phyloP scores from a whole-genome alignment of 2,888 invertebrate genomes.

The Parnassius mnemosyne region DNA sequence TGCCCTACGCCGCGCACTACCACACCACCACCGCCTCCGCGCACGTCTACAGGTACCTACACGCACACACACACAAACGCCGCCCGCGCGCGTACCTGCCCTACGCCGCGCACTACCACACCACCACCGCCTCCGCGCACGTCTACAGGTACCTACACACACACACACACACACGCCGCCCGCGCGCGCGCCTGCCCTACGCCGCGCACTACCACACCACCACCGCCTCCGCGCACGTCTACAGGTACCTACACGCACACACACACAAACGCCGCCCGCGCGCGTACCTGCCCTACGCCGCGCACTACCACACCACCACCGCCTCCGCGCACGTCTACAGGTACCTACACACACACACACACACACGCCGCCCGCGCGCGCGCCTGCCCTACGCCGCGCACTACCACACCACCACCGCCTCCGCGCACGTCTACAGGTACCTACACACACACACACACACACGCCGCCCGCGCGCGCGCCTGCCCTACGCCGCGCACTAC shows the following conservation, averaged over 20 bases:
- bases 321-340: too few relatives aligned
- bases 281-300: too few relatives aligned
- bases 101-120: conserved; percentile 57
- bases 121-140: conserved; percentile 55
- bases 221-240: conserved; percentile 57
- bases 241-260: conserved; percentile 33
- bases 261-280: background rate
- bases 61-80: conserved; percentile 1
- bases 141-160: conserved; percentile 41
- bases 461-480: conserved; percentile 63
- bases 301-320: too few relatives aligned
- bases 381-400: too few relatives aligned
- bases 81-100: too few relatives aligned
- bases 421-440: too few relatives aligned
- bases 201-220: conserved; percentile 61
- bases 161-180: conserved; percentile 1
- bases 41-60: conserved; percentile 47
- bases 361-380: background rate
- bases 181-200: too few relatives aligned
- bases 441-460: too few relatives aligned
- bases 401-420: too few relatives aligned
- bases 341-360: too few relatives aligned
- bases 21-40: conserved; percentile 57
- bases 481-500: conserved; percentile 52
- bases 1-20: conserved; percentile 49